Evolutionary conservation across 2,113 vertebrate genomes (phyloP).

Genomic region (Nesoenas mayeri): DNA sequence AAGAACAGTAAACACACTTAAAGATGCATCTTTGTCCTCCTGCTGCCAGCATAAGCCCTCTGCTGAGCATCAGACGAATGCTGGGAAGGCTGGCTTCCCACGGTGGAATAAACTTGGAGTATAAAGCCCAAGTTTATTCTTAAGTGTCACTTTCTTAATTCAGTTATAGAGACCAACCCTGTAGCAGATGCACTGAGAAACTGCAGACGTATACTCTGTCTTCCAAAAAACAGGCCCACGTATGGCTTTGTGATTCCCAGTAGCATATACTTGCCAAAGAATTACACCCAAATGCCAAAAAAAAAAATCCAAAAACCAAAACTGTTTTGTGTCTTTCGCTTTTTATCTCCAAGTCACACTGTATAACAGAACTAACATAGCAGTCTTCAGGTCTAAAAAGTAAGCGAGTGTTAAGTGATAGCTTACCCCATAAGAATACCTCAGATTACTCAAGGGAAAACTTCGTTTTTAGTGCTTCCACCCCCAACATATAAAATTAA

Average conservation of each 20-base stretch:
- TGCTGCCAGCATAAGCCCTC: neutral
- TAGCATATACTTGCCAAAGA: neutral
- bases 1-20: neutral
- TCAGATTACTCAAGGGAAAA: neutral
- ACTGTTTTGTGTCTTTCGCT: neutral
- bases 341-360: neutral
- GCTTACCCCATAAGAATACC: neutral
- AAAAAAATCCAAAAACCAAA: neutral
- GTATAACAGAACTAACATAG: neutral
- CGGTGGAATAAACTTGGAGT: neutral
- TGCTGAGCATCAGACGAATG: neutral
- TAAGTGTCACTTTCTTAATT: neutral
- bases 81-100: neutral
- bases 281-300: neutral
- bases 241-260: neutral
- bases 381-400: neutral
- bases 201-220: neutral
- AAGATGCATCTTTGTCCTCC: neutral
- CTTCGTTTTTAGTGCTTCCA: neutral
- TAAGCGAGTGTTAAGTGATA: neutral
- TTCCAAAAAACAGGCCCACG: neutral
- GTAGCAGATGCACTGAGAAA: neutral
- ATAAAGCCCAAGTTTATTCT: neutral
- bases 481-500: neutral
- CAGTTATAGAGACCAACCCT: neutral